Percentiles rank a stretch among this genome's conserved stretches.
Evolutionary conservation across 2,113 vertebrate genomes (phyloP).

Genomic region (Pelobates fuscus): DNA sequence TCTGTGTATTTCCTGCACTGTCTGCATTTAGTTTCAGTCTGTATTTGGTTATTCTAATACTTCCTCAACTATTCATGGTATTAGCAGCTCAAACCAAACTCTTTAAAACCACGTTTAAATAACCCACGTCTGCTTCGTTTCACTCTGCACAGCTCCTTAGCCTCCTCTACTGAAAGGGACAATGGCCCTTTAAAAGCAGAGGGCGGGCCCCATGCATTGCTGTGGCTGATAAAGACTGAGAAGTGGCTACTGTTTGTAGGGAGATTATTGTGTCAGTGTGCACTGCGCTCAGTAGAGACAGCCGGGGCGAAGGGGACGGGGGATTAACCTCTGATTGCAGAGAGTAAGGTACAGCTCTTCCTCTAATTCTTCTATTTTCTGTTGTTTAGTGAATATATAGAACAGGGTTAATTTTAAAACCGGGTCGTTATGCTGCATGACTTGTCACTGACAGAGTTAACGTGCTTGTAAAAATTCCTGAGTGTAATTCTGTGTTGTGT

Average conservation of each 20-base stretch:
- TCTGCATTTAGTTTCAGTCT: background rate
- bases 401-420: background rate
- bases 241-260: conserved; percentile 24
- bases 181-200: conserved; percentile 31
- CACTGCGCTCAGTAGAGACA: background rate
- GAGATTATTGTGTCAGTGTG: conserved; percentile 31
- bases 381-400: background rate
- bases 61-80: background rate
- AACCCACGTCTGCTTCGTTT: background rate
- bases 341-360: background rate
- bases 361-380: background rate
- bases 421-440: background rate
- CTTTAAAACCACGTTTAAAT: conserved; percentile 2
- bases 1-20: background rate
- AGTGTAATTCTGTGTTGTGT: background rate
- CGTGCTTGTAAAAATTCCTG: background rate
- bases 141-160: conserved; percentile 4
- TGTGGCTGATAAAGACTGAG: conserved; percentile 33
- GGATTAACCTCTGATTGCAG: background rate
- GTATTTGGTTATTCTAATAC: background rate
- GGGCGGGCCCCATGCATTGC: conserved; percentile 26
- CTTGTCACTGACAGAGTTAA: background rate
- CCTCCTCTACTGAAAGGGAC: background rate
- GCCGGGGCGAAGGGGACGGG: background rate
- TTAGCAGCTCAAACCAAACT: background rate